Base-by-base conservation (phyloP, 2,797 vertebrate species). In the Rallus crepitans region DNA sequence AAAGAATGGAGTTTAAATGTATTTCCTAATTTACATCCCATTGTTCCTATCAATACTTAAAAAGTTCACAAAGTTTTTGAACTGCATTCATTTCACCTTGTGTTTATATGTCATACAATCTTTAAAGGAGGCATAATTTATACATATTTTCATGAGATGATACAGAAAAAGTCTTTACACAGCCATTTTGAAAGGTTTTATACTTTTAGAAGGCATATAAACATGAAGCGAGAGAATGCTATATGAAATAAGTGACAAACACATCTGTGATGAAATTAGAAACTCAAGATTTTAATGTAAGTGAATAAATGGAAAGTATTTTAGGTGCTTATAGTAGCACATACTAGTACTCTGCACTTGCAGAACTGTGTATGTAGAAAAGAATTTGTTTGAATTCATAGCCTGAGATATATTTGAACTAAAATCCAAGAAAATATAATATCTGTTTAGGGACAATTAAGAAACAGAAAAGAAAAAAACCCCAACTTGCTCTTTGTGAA, bases 281-380 rank as follows among this genome's bases (percentile, higher is more conserved):
- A 78, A 78, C 35, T 1, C 13, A 64, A 25, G 3, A 28, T 87
- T 50, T 68, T 76, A 28, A 56, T 31, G 6, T 31, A 57, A 68
- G 6, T 55, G 3, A 5, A 37, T 64, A 53, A 92, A 77, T 42
- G 11, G 15, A 28, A 89, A 68, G 18, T 37, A 30, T 69, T 35
- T 77, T 66, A 60, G 3, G 6, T 33, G 9, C 4, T 66, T 52
- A 19, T 77, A 90, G 7, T 40, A n/a, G 12, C 3, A 11, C 4
- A 9, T 71, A 21, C 9, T 9, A 81, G 6, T 69, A 35, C 25
- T 56, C 0, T 0, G 7, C 57, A 39, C 2, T 5, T 61, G 17
- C 4, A 83, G 72, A 75, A 61, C 35, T 48, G 18, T 24, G 4
- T 53, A 19, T 12, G 16, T 27, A 68, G 27, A 60, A 45, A 82